Evolutionary conservation across 2,888 invertebrate genomes (phyloP), one percentile per base, ranked within the genome.

Genomic region (Amblyjoppa proteus): DNA sequence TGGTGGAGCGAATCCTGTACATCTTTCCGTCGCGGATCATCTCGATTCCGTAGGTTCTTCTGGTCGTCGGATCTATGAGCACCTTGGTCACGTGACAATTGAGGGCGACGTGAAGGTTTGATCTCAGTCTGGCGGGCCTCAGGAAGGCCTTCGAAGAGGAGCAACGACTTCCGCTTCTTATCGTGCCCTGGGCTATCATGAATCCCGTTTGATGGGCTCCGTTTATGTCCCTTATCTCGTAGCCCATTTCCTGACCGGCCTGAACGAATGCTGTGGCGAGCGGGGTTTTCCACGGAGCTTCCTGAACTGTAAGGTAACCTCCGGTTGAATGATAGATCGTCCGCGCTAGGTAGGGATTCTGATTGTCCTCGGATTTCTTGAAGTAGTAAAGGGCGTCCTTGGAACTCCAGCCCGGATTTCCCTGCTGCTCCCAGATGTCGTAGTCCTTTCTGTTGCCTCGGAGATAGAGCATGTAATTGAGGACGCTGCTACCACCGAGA

Each of bases 401-500:
- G 89, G 96, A 97, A 4, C 97, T 96, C 99, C 99, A 99, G 0
- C 98, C 98, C 1, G 96, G 96, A 92, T 98, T 98, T 0, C 98
- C 99, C 83, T 96, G 93, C 0, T 96, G 95, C 91, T 98, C 98
- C 99, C 99, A 99, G 0, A 95, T 94, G 92, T 99, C 98, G 94
- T 98, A 99, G 93, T 99, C 99, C 88, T 96, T 96, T 89, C 96
- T 97, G 93, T 99, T 98, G 0, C 99, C 99, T 80, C 98, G 95
- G 3, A 98, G 94, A 91, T 99, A 99, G 0, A 98, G 94, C 98
- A 99, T 98, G 94, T 98, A 98, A 94, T 99, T 99, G 0, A 98
- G 95, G 0, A 98, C 98, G 51, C 97, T 97, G 16, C 97, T 97
- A 0, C 99, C 99, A 0, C 99, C 99, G 2, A 99, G 95, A 0